Evolutionary conservation across 1,140 invertebrate genomes (phyloP).

Genomic region (Planococcus citri): DNA sequence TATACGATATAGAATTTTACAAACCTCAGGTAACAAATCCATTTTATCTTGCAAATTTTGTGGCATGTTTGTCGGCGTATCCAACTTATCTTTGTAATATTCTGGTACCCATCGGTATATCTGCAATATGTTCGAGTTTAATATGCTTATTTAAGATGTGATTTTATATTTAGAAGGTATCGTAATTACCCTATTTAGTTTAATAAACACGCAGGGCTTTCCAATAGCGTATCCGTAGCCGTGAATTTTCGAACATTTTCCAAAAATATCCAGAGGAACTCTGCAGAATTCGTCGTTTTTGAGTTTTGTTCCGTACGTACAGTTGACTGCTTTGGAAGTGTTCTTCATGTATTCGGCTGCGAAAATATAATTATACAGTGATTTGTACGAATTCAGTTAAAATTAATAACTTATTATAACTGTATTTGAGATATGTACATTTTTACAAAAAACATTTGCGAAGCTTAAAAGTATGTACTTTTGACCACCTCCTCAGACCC

Average conservation of each 20-base stretch:
- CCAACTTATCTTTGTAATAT: constrained; percentile 46
- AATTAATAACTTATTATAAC: too few relatives aligned
- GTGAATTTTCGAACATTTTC: constrained; percentile 47
- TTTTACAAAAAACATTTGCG: too few relatives aligned
- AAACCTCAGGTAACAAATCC: not conserved
- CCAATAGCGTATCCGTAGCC: constrained; percentile 56
- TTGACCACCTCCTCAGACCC: too few relatives aligned
- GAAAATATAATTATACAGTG: too few relatives aligned
- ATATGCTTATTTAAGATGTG: not conserved
- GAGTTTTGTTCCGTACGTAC: constrained; percentile 45
- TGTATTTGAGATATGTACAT: too few relatives aligned
- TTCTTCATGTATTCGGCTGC: constrained; percentile 26
- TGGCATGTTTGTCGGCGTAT: constrained; percentile 52
- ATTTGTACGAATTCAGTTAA: not conserved
- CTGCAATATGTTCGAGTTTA: constrained; percentile 29
- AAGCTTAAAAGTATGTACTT: too few relatives aligned
- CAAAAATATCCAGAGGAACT: constrained; percentile 47
- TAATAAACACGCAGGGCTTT: constrained; percentile 71
- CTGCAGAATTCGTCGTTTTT: constrained; percentile 51
- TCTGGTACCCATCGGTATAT: constrained; percentile 60
- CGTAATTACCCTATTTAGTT: constrained; percentile 63
- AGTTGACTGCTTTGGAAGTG: constrained; percentile 50
- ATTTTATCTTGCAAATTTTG: constrained; percentile 39
- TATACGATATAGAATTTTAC: too few relatives aligned
- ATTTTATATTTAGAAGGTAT: not conserved